Evolutionary conservation across 2,113 vertebrate genomes (phyloP), one percentile per base, ranked within the genome.

Genomic region (Rhea americana): DNA sequence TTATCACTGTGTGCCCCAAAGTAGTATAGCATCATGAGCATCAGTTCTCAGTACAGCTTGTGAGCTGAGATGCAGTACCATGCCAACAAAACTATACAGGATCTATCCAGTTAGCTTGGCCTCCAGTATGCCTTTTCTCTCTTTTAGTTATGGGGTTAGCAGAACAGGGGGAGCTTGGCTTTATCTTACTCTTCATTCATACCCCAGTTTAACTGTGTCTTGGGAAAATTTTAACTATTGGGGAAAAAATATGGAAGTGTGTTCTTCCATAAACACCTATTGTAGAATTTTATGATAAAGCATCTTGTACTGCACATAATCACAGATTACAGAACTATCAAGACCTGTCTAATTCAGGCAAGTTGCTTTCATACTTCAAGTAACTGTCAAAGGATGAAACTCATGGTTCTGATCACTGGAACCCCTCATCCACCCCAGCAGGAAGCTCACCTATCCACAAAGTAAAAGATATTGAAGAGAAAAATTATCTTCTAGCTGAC

Each of bases 1-100:
- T 24, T 82, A 13, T 0, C 28, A 7, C 11, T 50, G 14, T n/a
- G n/a, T 74, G 41, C 72, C 65, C 35, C 25, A 37, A 79, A 37
- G 47, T 30, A 3, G 1, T 0, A 0, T 11, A 30, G 24, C 61
- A 39, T 26, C 65, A 2, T 8, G 37, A 78, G 30, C 50, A 47
- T 5, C 3, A 1, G 9, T 30, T 62, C 22, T 56, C 6, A 13
- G 19, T 0, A 0, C 17, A 59, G 28, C 12, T 63, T 6, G 4
- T 58, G 76, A 24, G 7, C 50, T 77, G 47, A 37, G n/a, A 8
- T 5, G 2, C 45, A 32, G 41, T 3, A 8, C 72, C 63, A 5
- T 24, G 45, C 51, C 74, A 47, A 21, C 15, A 41, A 41, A 5
- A 11, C 2, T 3, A 8, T n/a, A 45, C 56, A 32, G n/a, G 37